Conservation (phyloP, 2,797 vertebrate species). For the Gephyroberyx darwinii region DNA sequence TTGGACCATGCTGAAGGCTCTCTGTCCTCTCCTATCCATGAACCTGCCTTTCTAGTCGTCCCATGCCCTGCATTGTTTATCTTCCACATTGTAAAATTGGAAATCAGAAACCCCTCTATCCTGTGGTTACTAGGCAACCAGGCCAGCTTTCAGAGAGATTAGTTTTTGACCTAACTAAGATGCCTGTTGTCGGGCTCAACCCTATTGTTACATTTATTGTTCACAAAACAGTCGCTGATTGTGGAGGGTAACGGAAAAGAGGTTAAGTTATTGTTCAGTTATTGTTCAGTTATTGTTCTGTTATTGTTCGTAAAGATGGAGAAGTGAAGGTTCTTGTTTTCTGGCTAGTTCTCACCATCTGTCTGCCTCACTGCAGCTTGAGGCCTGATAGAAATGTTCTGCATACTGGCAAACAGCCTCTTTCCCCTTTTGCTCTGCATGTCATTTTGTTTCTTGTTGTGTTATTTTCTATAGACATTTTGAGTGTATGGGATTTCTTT, state of each 20-base stretch:
- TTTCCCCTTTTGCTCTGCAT: too few relatives aligned
- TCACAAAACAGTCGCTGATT: slow-evolving; percentile 4
- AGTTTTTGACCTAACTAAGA: slow-evolving; percentile 16
- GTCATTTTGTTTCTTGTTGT: too few relatives aligned
- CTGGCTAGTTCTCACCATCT: background rate
- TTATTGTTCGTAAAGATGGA: background rate
- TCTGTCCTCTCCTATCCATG: too few relatives aligned
- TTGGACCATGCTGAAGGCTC: too few relatives aligned
- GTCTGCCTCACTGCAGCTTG: background rate
- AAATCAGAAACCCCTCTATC: slow-evolving; percentile 62
- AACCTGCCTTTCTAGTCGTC: background rate
- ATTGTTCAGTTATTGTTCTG: background rate
- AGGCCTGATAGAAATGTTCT: background rate
- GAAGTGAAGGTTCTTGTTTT: background rate
- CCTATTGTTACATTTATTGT: slow-evolving; percentile 17
- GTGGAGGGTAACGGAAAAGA: slow-evolving; percentile 24
- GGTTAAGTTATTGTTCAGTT: background rate
- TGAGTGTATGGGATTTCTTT: too few relatives aligned
- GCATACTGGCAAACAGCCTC: background rate
- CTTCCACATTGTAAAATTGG: slow-evolving; percentile 49
- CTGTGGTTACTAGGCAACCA: slow-evolving; percentile 48
- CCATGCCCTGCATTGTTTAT: slow-evolving; percentile 23
- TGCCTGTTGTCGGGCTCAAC: background rate
- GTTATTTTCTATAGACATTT: too few relatives aligned
- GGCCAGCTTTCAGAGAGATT: slow-evolving; percentile 22